Evolutionary conservation across 2,888 invertebrate genomes (phyloP), one percentile per base, ranked within the genome.

Genomic region (Eurytoma adleriae): DNA sequence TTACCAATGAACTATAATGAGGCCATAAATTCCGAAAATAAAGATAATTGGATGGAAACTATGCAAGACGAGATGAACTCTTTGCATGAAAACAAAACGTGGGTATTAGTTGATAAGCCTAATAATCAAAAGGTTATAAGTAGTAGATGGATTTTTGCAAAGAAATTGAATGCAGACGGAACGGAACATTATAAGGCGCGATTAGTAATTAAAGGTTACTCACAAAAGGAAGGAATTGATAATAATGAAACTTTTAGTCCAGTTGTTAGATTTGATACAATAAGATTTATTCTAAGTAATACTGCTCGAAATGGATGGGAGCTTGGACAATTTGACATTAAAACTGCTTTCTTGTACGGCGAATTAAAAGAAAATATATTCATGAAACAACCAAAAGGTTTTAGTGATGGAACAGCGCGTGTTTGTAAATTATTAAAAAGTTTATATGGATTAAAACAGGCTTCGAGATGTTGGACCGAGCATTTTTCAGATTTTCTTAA

Each of bases 381-480:
- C n/a, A n/a, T n/a, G n/a, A n/a, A n/a, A n/a, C n/a, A n/a, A 64
- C 86, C 86, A 3, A 79, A 81, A 71, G 86, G 86, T 16, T 85
- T 78, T 54, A 64, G 81, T 1, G 83, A 84, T 62, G 81, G 82
- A 1, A 81, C 83, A 0, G 66, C 61, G 2, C 71, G 73, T n/a
- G 85, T 85, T 0, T 86, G 86, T 56, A 78, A 74, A 70, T 69
- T 87, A 16, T 83, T 78, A 40, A 86, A 81, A 78, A 85, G 86
- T 72, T 78, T 87, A 30, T 87, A 87, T 82, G 86, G 87, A 12
- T 73, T 87, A 13, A 87, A 86, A 76, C 86, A 87, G 84, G 83
- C 87, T 24, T 83, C 86, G 40, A 82, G 85, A 70, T 81, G 82
- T 56, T 87, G 85, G 85, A 86, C 86, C 18, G 62, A 73, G 54